A percentile compares a stretch with the other conserved stretches of the same genome.
These are phyloP conservation scores for Agrochola lota DNA, from an alignment of 2,888 invertebrate species.

Conservation along the genomic window DNA sequence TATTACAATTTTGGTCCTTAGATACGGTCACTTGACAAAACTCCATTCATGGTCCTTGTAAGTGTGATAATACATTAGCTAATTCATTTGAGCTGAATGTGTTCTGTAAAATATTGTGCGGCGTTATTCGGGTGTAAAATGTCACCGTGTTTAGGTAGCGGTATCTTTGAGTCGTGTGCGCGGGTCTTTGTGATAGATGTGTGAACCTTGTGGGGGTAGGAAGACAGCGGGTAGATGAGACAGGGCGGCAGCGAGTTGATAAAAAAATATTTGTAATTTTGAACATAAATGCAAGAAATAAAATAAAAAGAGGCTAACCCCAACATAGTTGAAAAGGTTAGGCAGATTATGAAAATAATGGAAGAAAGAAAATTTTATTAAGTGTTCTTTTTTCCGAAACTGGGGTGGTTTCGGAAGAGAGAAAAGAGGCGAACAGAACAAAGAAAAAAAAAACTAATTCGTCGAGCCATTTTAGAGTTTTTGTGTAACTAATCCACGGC, in stretches of 20 bases:
- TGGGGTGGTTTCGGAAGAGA: too few species aligned
- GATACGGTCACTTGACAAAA: conserved; percentile 62
- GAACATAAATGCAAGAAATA: too few species aligned
- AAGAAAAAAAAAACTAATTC: too few species aligned
- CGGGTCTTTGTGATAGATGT: conserved; percentile 56
- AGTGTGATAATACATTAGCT: conserved; percentile 47
- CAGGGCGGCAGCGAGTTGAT: conserved; percentile 44
- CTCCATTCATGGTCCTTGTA: conserved; percentile 56
- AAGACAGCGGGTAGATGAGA: conserved; percentile 35
- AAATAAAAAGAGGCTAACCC: too few species aligned
- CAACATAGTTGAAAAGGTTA: too few species aligned
- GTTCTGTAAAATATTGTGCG: conserved; percentile 63
- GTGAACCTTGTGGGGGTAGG: conserved; percentile 64
- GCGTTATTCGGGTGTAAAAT: conserved; percentile 76
- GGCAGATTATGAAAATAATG: too few species aligned
- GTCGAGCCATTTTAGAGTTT: too few species aligned
- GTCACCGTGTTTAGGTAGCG: conserved; percentile 82
- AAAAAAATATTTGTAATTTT: neutral
- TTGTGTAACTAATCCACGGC: too few species aligned
- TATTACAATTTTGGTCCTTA: conserved; percentile 55
- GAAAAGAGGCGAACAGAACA: too few species aligned
- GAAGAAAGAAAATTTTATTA: neutral
- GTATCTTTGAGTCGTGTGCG: conserved; percentile 80
- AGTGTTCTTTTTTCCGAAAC: too few species aligned
- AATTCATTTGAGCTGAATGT: conserved; percentile 52